phyloP scores from a whole-genome alignment of 2,888 invertebrate genomes.

The Apodemia duryi region DNA sequence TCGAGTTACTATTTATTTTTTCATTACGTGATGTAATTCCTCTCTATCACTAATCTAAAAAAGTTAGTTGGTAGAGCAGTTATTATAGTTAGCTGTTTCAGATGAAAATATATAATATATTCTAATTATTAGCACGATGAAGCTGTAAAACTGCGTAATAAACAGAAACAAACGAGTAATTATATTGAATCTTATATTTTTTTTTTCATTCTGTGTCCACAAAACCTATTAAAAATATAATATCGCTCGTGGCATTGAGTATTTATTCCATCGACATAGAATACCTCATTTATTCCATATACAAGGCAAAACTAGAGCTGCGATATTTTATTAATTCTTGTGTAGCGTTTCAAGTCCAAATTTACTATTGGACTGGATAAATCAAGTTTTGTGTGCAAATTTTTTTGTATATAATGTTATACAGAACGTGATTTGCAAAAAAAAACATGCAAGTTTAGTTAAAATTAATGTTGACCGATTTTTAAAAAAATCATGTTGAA shows the following conservation, averaged over 20 bases:
- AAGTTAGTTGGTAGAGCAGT: not conserved
- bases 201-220: not conserved
- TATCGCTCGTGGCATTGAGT: slow-evolving; percentile 38
- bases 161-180: not conserved
- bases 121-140: no score
- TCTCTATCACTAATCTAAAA: not conserved
- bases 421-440: no score
- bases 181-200: not conserved
- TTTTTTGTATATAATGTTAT: no score
- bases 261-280: slow-evolving; percentile 23
- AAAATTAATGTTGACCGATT: no score
- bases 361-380: no score
- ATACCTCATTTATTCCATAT: slow-evolving; percentile 39
- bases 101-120: no score
- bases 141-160: no score
- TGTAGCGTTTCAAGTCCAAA: no score
- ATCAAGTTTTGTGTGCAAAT: no score
- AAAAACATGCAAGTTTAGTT: no score
- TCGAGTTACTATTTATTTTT: not conserved
- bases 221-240: slow-evolving; percentile 5
- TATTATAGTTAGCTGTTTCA: no score
- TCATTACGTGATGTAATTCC: not conserved
- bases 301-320: slow-evolving; percentile 47
- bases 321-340: slow-evolving; percentile 55
- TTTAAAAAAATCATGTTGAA: no score